Percentiles rank a stretch among this genome's conserved stretches.
Evolutionary conservation across 2,888 invertebrate genomes (phyloP).

Genomic region (Lumbricus terrestris): DNA sequence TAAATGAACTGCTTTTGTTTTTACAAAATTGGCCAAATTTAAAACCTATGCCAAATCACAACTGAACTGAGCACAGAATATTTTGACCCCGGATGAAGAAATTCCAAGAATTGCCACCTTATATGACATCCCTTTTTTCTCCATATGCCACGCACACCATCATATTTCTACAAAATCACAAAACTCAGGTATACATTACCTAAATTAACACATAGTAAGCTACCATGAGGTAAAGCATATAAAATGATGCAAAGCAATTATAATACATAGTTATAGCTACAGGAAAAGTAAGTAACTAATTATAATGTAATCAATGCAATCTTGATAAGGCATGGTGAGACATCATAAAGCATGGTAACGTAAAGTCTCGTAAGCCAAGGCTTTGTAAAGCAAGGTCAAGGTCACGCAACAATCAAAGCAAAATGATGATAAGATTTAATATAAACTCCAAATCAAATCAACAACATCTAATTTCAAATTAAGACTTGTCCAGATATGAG

Average conservation of each 20-base stretch:
- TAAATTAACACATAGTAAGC: background rate
- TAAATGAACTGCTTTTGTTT: too few species aligned
- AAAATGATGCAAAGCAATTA: background rate
- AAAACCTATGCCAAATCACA: background rate
- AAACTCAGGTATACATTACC: background rate
- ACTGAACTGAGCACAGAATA: slow-evolving; percentile 15
- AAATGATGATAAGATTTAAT: too few species aligned
- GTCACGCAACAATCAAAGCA: background rate
- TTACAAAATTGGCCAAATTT: background rate
- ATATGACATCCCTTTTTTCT: slow-evolving; percentile 80
- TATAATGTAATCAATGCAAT: background rate
- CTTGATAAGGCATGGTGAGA: too few species aligned
- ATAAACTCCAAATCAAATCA: too few species aligned
- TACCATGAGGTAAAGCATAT: background rate
- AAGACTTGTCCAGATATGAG: too few species aligned
- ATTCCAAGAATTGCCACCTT: slow-evolving; percentile 89
- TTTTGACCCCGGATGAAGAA: slow-evolving; percentile 76
- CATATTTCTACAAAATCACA: slow-evolving; percentile 65
- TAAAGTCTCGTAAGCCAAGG: background rate
- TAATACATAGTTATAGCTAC: background rate
- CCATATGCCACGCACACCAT: slow-evolving; percentile 85
- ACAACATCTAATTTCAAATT: too few species aligned
- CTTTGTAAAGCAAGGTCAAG: too few species aligned
- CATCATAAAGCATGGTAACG: background rate
- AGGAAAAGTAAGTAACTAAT: background rate